Evolutionary conservation across 2,797 vertebrate species (phyloP).

Genomic region (Hydrocynus forskahlii): DNA sequence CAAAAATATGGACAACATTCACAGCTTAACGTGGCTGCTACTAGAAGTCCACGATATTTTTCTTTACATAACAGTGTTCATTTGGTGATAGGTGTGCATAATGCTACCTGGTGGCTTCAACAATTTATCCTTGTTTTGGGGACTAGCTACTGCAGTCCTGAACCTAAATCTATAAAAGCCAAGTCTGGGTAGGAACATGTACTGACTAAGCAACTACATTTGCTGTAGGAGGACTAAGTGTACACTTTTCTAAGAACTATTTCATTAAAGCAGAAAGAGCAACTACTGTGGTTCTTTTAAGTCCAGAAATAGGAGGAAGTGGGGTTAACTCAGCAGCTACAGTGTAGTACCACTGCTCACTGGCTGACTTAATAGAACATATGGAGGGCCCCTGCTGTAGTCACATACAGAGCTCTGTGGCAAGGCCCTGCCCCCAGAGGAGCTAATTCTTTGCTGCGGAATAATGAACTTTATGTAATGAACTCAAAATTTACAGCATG

Average conservation of each 20-base stretch:
- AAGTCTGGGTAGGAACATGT: background rate
- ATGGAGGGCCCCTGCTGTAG: conserved; percentile 23
- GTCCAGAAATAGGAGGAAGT: background rate
- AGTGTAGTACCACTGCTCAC: conserved; percentile 11
- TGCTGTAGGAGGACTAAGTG: too few species aligned
- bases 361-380: conserved; percentile 38
- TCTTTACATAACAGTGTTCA: too few species aligned
- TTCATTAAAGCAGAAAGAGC: background rate
- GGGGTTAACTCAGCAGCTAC: conserved; percentile 4
- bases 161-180: background rate
- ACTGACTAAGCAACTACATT: background rate
- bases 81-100: background rate
- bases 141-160: background rate
- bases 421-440: conserved; percentile 5
- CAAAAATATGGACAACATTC: too few species aligned
- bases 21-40: too few species aligned
- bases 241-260: background rate
- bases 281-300: background rate
- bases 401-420: conserved; percentile 1
- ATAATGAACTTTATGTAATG: conserved; percentile 19
- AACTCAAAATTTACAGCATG: background rate
- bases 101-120: background rate
- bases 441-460: conserved; percentile 3
- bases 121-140: too few species aligned
- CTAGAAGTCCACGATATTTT: too few species aligned